Percentiles rank a stretch among this genome's conserved stretches.
These are phyloP conservation scores for Zootermopsis nevadensis DNA, from an alignment of 2,888 invertebrate species.

Conservation along the genomic window DNA sequence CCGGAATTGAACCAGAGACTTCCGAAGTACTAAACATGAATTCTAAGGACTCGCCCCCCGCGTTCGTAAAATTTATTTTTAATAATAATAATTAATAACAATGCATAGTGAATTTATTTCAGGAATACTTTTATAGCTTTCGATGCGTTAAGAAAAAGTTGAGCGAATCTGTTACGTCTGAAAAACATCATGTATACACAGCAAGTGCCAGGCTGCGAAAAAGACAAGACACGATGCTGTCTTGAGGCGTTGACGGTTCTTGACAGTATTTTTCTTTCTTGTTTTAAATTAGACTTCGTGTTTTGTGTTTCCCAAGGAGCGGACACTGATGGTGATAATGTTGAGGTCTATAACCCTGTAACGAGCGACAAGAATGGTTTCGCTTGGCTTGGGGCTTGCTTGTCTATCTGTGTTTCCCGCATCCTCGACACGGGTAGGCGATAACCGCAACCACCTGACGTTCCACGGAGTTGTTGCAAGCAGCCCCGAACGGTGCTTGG, in stretches of 20 bases:
- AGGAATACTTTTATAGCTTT: not conserved
- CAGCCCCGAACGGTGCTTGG: too few relatives aligned
- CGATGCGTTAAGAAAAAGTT: not conserved
- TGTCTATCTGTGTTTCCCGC: slow-evolving; percentile 1
- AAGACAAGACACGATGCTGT: not conserved
- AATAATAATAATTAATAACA: too few relatives aligned
- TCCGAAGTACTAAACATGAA: too few relatives aligned
- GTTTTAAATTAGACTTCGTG: not conserved
- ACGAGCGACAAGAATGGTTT: not conserved
- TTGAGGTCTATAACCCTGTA: not conserved
- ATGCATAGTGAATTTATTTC: too few relatives aligned
- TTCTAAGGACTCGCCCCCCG: too few relatives aligned
- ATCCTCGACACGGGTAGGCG: not conserved
- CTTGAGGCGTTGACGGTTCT: slow-evolving; percentile 9
- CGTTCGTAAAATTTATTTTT: too few relatives aligned
- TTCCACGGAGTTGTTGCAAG: too few relatives aligned
- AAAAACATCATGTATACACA: not conserved
- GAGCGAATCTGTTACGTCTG: not conserved
- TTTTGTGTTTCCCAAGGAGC: not conserved
- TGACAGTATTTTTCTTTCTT: not conserved
- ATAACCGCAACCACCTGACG: slow-evolving; percentile 9
- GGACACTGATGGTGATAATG: slow-evolving; percentile 1
- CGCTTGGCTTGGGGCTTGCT: slow-evolving; percentile 1
- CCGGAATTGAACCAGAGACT: too few relatives aligned
- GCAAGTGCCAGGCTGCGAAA: not conserved